A percentile compares a stretch with the other conserved stretches of the same genome.
phyloP scores from a whole-genome alignment of 2,113 vertebrate species.

The Oplegnathus fasciatus region DNA sequence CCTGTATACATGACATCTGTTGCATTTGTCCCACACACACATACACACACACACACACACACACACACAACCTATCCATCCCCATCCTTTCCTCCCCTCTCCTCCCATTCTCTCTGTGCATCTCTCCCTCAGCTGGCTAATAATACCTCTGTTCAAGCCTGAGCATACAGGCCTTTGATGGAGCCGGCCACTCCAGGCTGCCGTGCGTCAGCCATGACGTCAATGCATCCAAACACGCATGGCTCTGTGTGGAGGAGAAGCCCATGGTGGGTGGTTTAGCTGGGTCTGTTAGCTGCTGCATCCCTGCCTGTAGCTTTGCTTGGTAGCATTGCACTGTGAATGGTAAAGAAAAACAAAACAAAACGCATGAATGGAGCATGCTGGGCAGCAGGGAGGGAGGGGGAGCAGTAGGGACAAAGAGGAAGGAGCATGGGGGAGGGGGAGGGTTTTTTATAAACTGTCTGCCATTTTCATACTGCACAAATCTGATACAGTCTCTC shows the following conservation, averaged over 20 bases:
- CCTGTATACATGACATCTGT: not conserved
- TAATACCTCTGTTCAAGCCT: slow-evolving; percentile 45
- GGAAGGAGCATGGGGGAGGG: not conserved
- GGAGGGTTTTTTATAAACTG: not conserved
- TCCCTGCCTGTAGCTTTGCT: slow-evolving; percentile 13
- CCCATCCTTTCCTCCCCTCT: not conserved
- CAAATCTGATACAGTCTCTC: not conserved
- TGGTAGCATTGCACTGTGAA: slow-evolving; percentile 32
- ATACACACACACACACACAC: too few species aligned
- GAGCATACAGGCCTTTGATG: slow-evolving; percentile 49
- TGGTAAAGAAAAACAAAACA: not conserved
- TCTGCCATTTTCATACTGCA: slow-evolving; percentile 7
- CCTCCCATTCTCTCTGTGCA: slow-evolving; percentile 6
- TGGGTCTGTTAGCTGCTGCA: slow-evolving; percentile 19
- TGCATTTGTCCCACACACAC: too few species aligned
- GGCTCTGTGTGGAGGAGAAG: slow-evolving; percentile 52
- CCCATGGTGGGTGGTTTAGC: slow-evolving; percentile 32
- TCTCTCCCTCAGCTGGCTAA: slow-evolving; percentile 48
- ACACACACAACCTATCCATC: too few species aligned
- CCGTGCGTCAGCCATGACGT: slow-evolving; percentile 67
- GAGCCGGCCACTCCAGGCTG: slow-evolving; percentile 45
- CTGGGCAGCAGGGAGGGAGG: not conserved
- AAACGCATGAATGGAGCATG: slow-evolving; percentile 22
- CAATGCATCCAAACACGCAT: slow-evolving; percentile 57
- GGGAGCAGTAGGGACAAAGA: not conserved